These are phyloP conservation scores for Sycophaga agraensis DNA, from an alignment of 1,140 invertebrate species.

Conservation along the genomic window DNA sequence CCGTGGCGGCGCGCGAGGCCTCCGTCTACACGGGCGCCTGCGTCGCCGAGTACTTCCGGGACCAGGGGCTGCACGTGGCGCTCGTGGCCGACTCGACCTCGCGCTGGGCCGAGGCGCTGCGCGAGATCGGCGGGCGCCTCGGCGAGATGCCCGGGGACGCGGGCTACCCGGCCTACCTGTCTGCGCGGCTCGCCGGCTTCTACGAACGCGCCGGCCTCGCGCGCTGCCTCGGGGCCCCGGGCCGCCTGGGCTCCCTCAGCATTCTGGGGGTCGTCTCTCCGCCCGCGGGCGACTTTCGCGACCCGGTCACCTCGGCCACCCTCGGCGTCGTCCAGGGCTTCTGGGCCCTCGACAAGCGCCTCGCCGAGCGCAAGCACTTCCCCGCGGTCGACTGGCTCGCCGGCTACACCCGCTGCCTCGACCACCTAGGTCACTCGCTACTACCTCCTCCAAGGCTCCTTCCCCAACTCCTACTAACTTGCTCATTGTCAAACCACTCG, in stretches of 20 bases:
- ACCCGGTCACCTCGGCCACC: slow-evolving; percentile 75
- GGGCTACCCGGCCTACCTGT: slow-evolving; percentile 74
- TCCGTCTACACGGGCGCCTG: slow-evolving; percentile 85
- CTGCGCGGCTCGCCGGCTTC: slow-evolving; percentile 70
- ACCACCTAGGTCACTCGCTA: not conserved
- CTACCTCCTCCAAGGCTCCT: no score
- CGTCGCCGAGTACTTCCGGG: slow-evolving; percentile 75
- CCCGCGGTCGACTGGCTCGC: slow-evolving; percentile 76
- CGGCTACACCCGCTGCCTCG: slow-evolving; percentile 56
- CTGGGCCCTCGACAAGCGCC: slow-evolving; percentile 75
- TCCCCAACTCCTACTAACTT: not conserved
- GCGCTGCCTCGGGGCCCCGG: slow-evolving; percentile 68
- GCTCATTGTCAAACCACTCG: not conserved
- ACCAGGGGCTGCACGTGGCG: slow-evolving; percentile 84
- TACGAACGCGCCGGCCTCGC: slow-evolving; percentile 74
- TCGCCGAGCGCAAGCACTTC: slow-evolving; percentile 76
- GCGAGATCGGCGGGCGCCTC: slow-evolving; percentile 84
- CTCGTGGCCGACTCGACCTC: slow-evolving; percentile 90
- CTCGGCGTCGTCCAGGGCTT: slow-evolving; percentile 75
- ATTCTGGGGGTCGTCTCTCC: slow-evolving; percentile 79
- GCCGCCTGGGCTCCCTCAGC: slow-evolving; percentile 70
- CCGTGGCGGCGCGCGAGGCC: slow-evolving; percentile 83
- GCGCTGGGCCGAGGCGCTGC: slow-evolving; percentile 81
- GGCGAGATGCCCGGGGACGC: slow-evolving; percentile 84
- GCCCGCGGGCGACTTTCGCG: slow-evolving; percentile 76